A percentile compares a stretch with the other conserved stretches of the same genome.
Conservation (phyloP, 2,113 vertebrate species). For the Danio rerio region DNA sequence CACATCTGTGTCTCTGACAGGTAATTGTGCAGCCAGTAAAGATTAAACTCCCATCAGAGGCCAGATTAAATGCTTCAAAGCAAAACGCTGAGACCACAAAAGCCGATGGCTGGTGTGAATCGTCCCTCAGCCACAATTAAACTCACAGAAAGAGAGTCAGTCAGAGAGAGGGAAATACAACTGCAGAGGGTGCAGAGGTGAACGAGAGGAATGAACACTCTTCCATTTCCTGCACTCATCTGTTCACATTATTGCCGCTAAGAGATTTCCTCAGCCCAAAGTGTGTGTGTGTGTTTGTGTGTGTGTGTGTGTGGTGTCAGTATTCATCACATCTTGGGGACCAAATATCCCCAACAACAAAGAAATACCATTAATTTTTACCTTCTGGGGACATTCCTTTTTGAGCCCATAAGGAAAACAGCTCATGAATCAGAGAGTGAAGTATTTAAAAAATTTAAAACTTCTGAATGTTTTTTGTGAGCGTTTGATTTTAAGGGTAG, state of each 20-base stretch:
- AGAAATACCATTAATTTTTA: too few species aligned
- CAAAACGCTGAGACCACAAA: constrained; percentile 62
- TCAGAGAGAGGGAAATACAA: neutral
- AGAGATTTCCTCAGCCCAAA: constrained; percentile 27
- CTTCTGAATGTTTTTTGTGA: too few species aligned
- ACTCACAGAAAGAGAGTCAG: constrained; percentile 43
- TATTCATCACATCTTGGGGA: too few species aligned
- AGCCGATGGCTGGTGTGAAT: constrained; percentile 60
- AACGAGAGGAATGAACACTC: constrained; percentile 19
- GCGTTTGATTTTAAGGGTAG: too few species aligned
- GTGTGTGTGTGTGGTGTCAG: neutral
- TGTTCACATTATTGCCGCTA: constrained; percentile 35
- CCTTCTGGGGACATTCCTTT: too few species aligned
- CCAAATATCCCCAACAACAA: too few species aligned
- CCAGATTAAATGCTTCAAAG: constrained; percentile 62
- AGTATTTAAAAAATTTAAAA: too few species aligned
- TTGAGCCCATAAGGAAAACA: too few species aligned
- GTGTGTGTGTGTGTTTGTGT: constrained; percentile 12
- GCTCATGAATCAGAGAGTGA: too few species aligned
- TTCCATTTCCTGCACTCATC: constrained; percentile 22
- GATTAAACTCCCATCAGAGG: constrained; percentile 37
- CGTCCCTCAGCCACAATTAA: constrained; percentile 48
- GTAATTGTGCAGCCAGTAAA: constrained; percentile 39
- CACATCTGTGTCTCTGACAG: constrained; percentile 15
- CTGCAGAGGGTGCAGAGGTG: constrained; percentile 18